Conservation (phyloP, 2,113 vertebrate species). For the Hucho hucho region DNA sequence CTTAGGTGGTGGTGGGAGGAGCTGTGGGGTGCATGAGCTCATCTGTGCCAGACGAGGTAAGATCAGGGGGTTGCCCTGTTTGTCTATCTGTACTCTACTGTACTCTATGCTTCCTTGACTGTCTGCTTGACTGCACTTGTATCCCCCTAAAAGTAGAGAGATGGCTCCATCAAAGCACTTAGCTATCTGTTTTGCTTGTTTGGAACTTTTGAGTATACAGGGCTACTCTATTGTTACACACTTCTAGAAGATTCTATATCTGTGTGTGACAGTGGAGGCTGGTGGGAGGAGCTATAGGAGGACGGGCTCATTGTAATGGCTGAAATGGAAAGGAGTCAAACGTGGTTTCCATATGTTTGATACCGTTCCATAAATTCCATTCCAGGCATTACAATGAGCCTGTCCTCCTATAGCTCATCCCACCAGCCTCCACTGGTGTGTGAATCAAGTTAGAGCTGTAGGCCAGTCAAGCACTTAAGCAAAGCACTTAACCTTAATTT, state of each 20-base stretch:
- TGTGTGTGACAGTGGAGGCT: constrained; percentile 54
- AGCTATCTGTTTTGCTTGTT: background rate
- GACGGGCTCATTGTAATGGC: no score
- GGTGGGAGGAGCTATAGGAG: no score
- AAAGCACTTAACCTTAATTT: no score
- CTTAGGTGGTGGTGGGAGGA: constrained; percentile 91
- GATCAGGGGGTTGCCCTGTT: constrained; percentile 4
- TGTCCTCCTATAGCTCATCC: no score
- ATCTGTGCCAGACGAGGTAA: constrained; percentile 96
- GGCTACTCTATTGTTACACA: constrained; percentile 8
- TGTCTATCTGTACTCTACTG: background rate
- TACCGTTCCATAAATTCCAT: no score
- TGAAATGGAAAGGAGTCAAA: no score
- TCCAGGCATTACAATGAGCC: no score
- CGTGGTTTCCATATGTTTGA: no score
- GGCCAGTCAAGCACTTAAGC: no score
- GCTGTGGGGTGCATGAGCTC: constrained; percentile 93
- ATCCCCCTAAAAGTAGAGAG: background rate
- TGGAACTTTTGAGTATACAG: constrained; percentile 5
- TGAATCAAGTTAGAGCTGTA: constrained; percentile 45
- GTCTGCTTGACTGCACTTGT: background rate
- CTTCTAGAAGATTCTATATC: constrained; percentile 26
- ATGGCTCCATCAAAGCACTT: background rate
- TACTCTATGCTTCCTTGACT: background rate
- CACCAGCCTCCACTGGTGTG: no score